These are phyloP conservation scores for Antennarius maculatus DNA, from an alignment of 2,797 vertebrate species.

Conservation along the genomic window DNA sequence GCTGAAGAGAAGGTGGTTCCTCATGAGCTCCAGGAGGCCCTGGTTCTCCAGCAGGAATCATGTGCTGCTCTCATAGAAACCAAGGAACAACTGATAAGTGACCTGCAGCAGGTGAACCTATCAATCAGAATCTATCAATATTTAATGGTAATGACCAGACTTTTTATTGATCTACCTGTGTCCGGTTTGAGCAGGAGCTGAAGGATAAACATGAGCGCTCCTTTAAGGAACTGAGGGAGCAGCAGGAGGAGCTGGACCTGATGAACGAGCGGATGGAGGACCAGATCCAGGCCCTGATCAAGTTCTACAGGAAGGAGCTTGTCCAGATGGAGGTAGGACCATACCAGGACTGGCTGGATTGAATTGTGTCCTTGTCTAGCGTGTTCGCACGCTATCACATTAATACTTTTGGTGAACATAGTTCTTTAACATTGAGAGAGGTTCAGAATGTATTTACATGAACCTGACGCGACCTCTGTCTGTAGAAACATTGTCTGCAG, in stretches of 20 bases:
- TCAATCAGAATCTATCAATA: neutral
- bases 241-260: slow-evolving; percentile 83
- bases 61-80: slow-evolving; percentile 80
- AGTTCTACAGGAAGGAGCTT: slow-evolving; percentile 81
- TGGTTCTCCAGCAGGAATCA: slow-evolving; percentile 80
- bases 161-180: no score
- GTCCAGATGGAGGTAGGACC: slow-evolving; percentile 71
- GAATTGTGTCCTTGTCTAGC: no score
- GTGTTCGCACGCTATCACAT: no score
- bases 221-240: slow-evolving; percentile 84
- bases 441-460: no score
- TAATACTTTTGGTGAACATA: no score
- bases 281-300: slow-evolving; percentile 78
- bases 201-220: slow-evolving; percentile 83
- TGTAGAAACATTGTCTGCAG: slow-evolving; percentile 74
- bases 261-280: slow-evolving; percentile 87
- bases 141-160: no score
- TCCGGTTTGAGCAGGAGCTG: slow-evolving; percentile 80
- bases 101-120: slow-evolving; percentile 83
- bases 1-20: slow-evolving; percentile 70
- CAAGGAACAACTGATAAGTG: slow-evolving; percentile 86
- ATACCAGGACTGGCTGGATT: no score
- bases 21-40: slow-evolving; percentile 82
- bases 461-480: no score
- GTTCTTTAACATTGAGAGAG: no score